Evolutionary conservation across 2,888 invertebrate genomes (phyloP), one percentile per base, ranked within the genome.

Genomic region (Cecidostiba fungosa): DNA sequence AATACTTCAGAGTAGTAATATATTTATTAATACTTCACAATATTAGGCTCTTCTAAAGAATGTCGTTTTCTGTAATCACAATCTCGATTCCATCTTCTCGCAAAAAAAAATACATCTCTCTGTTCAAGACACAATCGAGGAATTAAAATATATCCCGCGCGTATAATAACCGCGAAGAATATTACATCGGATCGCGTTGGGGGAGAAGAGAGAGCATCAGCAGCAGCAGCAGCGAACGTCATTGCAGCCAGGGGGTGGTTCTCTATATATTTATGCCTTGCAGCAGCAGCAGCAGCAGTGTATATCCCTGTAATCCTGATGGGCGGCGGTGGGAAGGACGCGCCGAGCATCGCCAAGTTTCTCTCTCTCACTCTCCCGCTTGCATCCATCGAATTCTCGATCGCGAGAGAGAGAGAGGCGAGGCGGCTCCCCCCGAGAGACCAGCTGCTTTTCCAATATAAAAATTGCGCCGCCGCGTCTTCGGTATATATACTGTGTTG

Each of bases 401-500:
- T 47, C 47, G 3, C 54, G 23, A 59, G 54, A n/a, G 54, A 59
- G 23, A 59, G 54, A n/a, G 54, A 59, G 5, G 54, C 16, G 50
- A 16, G 14, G 47, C 14, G 47, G 19, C 80, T 32, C 14, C 19
- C 23, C 36, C n/a, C 23, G 5, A 59, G 54, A 59, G 54, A n/a
- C 54, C 54, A 59, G n/a, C 54, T 59, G 54, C 54, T n/a, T 26
- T 79, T 50, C 50, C 69, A 29, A 69, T 70, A 70, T 77, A 77
- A 82, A 82, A 82, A 82, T 77, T 82, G 70, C 69, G 66, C 69
- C 69, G 66, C 69, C 29, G 69, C 36, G 72, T 16, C 47, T 50
- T 69, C 29, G 80, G 1, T n/a, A 19, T 8, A 4, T n/a, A 19
- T 8, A n/a, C 54, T 50, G 32, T 69, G 16, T 32, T 32, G 6